Base-by-base conservation (phyloP, 2,797 vertebrate species). In the Gadopsis marmoratus region DNA sequence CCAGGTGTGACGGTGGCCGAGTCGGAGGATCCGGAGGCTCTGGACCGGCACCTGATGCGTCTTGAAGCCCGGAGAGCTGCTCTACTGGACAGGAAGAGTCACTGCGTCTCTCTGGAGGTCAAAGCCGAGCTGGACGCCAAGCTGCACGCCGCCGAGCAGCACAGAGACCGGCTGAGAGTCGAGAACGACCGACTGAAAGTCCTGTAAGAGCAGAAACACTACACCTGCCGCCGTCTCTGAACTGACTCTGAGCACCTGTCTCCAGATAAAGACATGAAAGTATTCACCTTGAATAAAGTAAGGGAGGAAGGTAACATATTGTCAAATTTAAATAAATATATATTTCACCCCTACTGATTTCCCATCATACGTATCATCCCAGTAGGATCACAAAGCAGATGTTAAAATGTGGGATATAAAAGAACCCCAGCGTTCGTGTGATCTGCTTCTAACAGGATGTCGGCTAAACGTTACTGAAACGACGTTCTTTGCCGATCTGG, bases 1-100 rank as follows among this genome's bases (percentile, higher is more conserved):
- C 1, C 76, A 96, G 96, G 96, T 74, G 71, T 97, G 88, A 94
- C 89, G 0, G 68, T 93, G 11, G 86, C 93, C 71, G 88, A 93
- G 47, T 95, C 94, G 0, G 53, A 95, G 50, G 89, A 89, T 85
- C 75, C 90, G 1, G 88, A 91, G 33, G 83, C 87, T 83, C 91
- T 97, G 83, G 86, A 86, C 64, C 45, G 81, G 48, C 84, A 94
- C 23, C 83, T 96, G 84, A 71, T 88, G 70, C 71, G 79, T 41
- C 91, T 96, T 41, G 64, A 94, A 83, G 71, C 71, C 21, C 91
- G 79, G 78, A 88, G 82, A 78, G 71, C 63, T 0, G 83, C 90
- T 62, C 76, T 95, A 33, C 89, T 92, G 76, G 81, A 88, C 23
- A 68, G 86, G 59, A 95, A 85, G 80, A 83, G 75, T 9, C 76